A percentile compares a stretch with the other conserved stretches of the same genome.
Conservation (phyloP, 2,888 invertebrate species). For the Itoplectis maculator region DNA sequence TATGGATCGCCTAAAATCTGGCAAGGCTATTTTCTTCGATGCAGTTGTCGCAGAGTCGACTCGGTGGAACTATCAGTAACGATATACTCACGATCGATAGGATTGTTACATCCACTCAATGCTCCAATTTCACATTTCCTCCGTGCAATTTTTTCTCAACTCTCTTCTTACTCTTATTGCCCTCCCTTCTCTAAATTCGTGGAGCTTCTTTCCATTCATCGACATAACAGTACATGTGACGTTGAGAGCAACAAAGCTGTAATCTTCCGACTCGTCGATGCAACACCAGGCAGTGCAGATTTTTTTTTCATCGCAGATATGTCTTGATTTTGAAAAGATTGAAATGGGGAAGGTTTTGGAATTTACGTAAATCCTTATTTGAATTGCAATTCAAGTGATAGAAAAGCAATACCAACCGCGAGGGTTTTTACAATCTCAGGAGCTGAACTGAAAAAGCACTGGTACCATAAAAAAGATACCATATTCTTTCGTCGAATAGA, state of each 20-base stretch:
- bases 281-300: neutral
- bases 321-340: constrained; percentile 15
- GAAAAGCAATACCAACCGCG: constrained; percentile 29
- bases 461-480: constrained; percentile 21
- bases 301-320: neutral
- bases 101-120: neutral
- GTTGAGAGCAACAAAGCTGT: neutral
- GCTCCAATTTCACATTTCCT: neutral
- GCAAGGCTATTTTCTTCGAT: neutral
- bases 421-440: constrained; percentile 27
- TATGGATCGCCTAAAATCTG: neutral
- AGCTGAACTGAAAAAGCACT: neutral
- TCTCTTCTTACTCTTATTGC: neutral
- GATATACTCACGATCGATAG: neutral
- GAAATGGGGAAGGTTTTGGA: neutral
- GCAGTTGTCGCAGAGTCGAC: neutral
- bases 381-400: constrained; percentile 28
- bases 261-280: neutral
- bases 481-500: constrained; percentile 49
- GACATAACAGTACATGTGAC: neutral
- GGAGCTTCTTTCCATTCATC: neutral
- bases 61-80: neutral
- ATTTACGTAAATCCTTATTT: constrained; percentile 35
- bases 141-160: neutral
- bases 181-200: too few species aligned